Conservation (phyloP, 1,140 invertebrate species). For the Andrena cerasifolii region DNA sequence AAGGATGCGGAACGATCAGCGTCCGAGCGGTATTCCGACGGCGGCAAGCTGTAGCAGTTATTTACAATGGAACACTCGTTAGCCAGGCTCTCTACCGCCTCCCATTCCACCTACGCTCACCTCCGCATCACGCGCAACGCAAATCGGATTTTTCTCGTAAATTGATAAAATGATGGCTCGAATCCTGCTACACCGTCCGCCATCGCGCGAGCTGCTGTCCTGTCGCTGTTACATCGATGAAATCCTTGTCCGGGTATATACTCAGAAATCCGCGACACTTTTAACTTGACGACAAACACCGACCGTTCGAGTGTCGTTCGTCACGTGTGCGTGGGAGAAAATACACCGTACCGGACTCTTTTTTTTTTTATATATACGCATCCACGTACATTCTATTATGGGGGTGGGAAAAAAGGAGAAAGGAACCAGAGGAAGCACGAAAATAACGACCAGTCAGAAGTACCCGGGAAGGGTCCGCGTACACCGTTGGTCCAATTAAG, state of each 20-base stretch:
- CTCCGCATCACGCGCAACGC: constrained; percentile 59
- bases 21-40: constrained; percentile 23
- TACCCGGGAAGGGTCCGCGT: constrained; percentile 49
- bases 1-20: constrained; percentile 48
- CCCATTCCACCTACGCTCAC: constrained; percentile 26
- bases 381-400: constrained; percentile 25
- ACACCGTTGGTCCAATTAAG: constrained; percentile 67
- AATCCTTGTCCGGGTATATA: constrained; percentile 5
- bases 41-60: constrained; percentile 64
- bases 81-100: constrained; percentile 47
- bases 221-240: constrained; percentile 2
- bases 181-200: constrained; percentile 58
- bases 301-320: not conserved
- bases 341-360: not conserved
- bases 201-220: constrained; percentile 46
- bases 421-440: constrained; percentile 15
- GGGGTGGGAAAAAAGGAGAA: constrained; percentile 23
- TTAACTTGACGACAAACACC: not conserved
- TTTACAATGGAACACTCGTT: constrained; percentile 73
- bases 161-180: constrained; percentile 72
- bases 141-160: constrained; percentile 73
- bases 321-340: not conserved
- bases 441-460: constrained; percentile 59
- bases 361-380: constrained; percentile 20
- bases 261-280: constrained; percentile 7